Base-by-base conservation (phyloP, 2,888 invertebrate genomes). In the Dioctria rufipes region DNA sequence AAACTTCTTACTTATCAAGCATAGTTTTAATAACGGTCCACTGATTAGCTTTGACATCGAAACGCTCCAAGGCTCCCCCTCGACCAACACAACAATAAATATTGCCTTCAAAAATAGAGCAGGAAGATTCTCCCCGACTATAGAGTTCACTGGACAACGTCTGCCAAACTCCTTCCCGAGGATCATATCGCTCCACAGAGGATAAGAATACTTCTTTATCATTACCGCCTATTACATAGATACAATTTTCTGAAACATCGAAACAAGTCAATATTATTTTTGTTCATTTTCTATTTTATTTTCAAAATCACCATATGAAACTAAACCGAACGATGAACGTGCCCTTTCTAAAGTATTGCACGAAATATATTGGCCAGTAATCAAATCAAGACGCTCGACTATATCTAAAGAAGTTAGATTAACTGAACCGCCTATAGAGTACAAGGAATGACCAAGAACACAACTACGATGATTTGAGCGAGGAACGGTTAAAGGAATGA, bases 391-490 rank as follows among this genome's bases (percentile, higher is more conserved):
- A 9, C 58, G 81, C 69, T 84, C 84, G 63, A 80, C 82, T 51
- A 63, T n/a, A 9, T 71, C 6, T 6, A 84, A 51, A 3, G 83
- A 67, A 46, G 69, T 79, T 6, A 60, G 42, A 3, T 81, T 81
- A 78, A 80, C 67, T 4, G 81, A 81, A 8, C 84, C 84, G 6
- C 84, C 84, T 42, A 82, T 6, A 1, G 78, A 80, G 39, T 80
- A 84, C 40, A 84, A 81, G 0, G 46, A 80, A 3, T 71, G 81
- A 73, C 83, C 42, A 0, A 83, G 39, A 9, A 81, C 77, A 65
- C 80, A 75, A 77, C 81, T 83, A 8, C 83, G 75, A 78, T 83
- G 84, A 78, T 84, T 82, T 42, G 84, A 82, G 65, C 84, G 81
- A 25, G 81, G 80, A 25, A 82, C 25, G 5, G 73, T 75, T 42